A percentile compares a stretch with the other conserved stretches of the same genome.
These are phyloP conservation scores for Kradibia gibbosae DNA, from an alignment of 1,140 invertebrate genomes.

Conservation along the genomic window DNA sequence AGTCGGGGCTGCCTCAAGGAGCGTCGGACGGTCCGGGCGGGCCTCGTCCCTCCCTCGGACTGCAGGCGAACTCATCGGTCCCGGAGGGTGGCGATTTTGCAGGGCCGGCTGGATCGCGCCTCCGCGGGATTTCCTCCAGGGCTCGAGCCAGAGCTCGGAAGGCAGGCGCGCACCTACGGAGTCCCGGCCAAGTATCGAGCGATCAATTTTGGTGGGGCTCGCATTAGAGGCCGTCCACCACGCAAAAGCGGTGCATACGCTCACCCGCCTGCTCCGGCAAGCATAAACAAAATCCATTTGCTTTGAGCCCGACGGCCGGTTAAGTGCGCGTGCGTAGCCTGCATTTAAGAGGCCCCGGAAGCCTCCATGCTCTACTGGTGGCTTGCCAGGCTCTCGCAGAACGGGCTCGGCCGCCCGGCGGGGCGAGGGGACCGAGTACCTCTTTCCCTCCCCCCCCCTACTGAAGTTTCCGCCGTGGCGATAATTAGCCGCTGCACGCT, in stretches of 20 bases:
- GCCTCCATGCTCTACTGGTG: too few species aligned
- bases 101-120: too few species aligned
- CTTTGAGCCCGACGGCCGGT: neutral
- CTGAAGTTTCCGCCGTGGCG: conserved; percentile 13
- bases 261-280: neutral
- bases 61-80: too few species aligned
- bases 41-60: neutral
- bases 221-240: neutral
- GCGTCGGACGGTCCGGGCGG: too few species aligned
- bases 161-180: too few species aligned
- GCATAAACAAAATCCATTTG: conserved; percentile 23
- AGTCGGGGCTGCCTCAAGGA: neutral
- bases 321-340: neutral
- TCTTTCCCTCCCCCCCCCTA: too few species aligned
- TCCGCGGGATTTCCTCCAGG: too few species aligned
- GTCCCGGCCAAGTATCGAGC: neutral
- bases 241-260: neutral
- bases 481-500: conserved; percentile 17
- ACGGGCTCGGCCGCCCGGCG: too few species aligned
- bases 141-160: too few species aligned
- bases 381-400: too few species aligned
- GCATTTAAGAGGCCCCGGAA: neutral
- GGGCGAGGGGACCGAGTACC: too few species aligned
- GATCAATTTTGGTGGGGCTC: neutral
- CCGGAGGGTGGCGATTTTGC: too few species aligned